Evolutionary conservation across 2,888 invertebrate genomes (phyloP), one percentile per base, ranked within the genome.

Genomic region (Danaus chrysippus): DNA sequence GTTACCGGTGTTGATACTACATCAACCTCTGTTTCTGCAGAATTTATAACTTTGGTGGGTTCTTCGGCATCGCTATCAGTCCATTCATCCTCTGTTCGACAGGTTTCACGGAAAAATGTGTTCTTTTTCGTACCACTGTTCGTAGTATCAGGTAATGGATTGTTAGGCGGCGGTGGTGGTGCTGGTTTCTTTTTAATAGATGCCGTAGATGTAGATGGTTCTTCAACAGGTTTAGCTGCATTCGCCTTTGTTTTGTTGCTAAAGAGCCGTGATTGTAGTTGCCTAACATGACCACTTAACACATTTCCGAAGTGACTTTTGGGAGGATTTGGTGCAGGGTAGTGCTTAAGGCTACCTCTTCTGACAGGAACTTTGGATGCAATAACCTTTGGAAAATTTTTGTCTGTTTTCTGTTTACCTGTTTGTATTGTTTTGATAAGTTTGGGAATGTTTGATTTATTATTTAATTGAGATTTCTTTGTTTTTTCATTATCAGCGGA

Each of bases 41-140:
- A 65, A 58, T 73, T 75, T 44, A 68, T 66, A 49, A 74, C 77
- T 60, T 72, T 60, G 63, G 79, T 80, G n/a, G 76, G 74, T 59
- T 84, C 82, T 56, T 88, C 89, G n/a, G 84, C 79, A 62, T 89
- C 89, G 66, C 90, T 90, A 23, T 89, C 91, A 0, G 92, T 92
- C 84, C 92, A 92, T 73, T 93, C 93, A 64, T 93, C 93, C 76
- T 93, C 93, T 19, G 93, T 93, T 58, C 93, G 92, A 73, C 93
- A 93, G 1, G 93, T 93, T 77, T 93, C 93, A 13, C 91, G 89
- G 74, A 91, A 91, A 71, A 87, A 93, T 68, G 88, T 90, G 63
- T 92, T 91, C 66, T 81, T 72, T 65, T 83, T 82, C 65, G 82
- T 80, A 69, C 77, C 77, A 44, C 76, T 68, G 54, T 57, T 59